Evolutionary conservation across 2,797 vertebrate genomes (phyloP).

Genomic region (Helicolenus hilgendorfi): DNA sequence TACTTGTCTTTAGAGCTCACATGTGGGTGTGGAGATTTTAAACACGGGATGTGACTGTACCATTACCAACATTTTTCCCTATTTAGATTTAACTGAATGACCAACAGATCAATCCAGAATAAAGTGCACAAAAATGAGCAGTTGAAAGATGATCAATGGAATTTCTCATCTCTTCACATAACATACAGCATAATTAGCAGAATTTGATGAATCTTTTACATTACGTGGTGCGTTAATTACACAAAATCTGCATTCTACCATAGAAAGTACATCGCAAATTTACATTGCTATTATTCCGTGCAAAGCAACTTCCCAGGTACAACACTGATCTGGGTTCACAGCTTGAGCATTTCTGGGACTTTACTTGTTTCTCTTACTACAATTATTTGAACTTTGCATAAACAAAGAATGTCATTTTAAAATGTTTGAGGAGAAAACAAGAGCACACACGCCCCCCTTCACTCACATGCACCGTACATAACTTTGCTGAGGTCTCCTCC

Average conservation of each 20-base stretch:
- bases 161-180: background rate
- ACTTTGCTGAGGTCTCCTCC: conserved; percentile 42
- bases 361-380: background rate
- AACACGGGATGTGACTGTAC: background rate
- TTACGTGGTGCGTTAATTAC: background rate
- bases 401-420: background rate
- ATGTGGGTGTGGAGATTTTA: conserved; percentile 19
- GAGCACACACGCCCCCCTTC: background rate
- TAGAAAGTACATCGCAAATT: background rate
- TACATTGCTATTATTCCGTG: background rate
- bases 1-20: conserved; percentile 6
- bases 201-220: background rate
- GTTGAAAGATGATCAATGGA: background rate
- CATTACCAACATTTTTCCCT: background rate
- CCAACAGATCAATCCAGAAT: background rate
- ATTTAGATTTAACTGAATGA: background rate
- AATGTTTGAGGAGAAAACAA: background rate
- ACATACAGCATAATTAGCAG: too few relatives aligned
- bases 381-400: background rate
- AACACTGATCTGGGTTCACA: background rate
- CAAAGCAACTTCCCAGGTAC: background rate
- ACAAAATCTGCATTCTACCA: background rate
- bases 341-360: background rate
- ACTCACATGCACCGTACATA: conserved; percentile 7
- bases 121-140: background rate